A percentile compares a stretch with the other conserved stretches of the same genome.
phyloP scores from a whole-genome alignment of 2,888 invertebrate species.

The Napeogenes sylphis region DNA sequence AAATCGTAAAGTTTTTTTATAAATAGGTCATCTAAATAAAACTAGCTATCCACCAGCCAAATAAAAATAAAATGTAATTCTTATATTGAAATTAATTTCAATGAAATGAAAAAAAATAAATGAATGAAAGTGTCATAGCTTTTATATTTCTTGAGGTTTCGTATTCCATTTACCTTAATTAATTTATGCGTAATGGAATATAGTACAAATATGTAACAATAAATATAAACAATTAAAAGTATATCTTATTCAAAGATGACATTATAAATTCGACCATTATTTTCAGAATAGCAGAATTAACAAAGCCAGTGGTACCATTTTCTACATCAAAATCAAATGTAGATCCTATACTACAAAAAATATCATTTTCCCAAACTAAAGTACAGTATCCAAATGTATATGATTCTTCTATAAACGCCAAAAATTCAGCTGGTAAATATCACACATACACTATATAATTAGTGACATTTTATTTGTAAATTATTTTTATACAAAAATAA shows the following conservation, averaged over 20 bases:
- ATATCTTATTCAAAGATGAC: no score
- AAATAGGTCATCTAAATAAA: not conserved
- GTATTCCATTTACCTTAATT: no score
- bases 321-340: conserved; percentile 60
- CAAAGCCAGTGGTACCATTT: conserved; percentile 70
- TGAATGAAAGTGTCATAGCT: no score
- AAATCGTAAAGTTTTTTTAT: not conserved
- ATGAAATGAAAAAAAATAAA: no score
- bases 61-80: no score
- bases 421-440: conserved; percentile 77
- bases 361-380: conserved; percentile 68
- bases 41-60: no score
- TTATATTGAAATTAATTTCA: no score
- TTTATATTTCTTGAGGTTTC: no score
- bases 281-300: conserved; percentile 62
- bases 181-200: no score
- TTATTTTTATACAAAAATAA: no score
- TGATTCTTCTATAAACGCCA: conserved; percentile 85
- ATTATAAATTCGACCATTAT: not conserved
- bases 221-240: no score
- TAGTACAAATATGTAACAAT: no score
- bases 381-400: conserved; percentile 91
- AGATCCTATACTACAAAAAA: conserved; percentile 58
- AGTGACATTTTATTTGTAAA: conserved; percentile 2
- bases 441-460: not conserved